Evolutionary conservation across 2,888 invertebrate genomes (phyloP), one percentile per base, ranked within the genome.

Genomic region (Clanis bilineata): DNA sequence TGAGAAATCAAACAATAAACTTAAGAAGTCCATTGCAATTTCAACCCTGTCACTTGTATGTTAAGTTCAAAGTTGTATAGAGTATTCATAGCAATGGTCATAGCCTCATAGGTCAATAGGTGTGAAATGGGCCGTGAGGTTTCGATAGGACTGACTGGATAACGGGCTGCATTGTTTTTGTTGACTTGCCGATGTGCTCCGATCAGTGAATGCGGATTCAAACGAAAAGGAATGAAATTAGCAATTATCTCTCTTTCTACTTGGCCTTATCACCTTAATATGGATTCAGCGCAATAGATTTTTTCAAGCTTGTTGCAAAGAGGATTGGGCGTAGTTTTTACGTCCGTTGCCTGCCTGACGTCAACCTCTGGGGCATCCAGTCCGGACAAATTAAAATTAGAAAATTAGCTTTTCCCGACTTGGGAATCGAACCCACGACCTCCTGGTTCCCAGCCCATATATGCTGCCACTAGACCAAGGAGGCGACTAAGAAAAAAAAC

Each of bases 51-150:
- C n/a, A 0, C 4, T 0, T 21, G 18, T 41, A 7, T 15, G 36
- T 57, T 70, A 66, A 70, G 74, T 68, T 63, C 60, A 65, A 57
- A 67, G 74, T 72, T 57, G 64, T 54, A 65, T 69, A 71, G 12
- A 47, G 32, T 38, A 61, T 62, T 67, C 68, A 67, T 57, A 68
- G 65, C 62, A 66, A 64, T 69, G 62, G 76, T 76, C 78, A 79
- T 78, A 82, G 80, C 72, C 77, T 76, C 78, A 79, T 78, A 82
- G 80, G 72, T 78, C 79, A 80, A 81, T 82, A 79, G 75, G 80
- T 82, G 80, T 85, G 82, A 86, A 85, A 84, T 85, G 78, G 77
- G 72, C 82, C 78, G 83, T 78, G 76, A 72, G 71, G 66, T 64
- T 67, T 70, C 72, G 79, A 83, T 82, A 79, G 74, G 67, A 69